These are phyloP conservation scores for Solea solea DNA, from an alignment of 2,113 vertebrate genomes.

Conservation along the genomic window DNA sequence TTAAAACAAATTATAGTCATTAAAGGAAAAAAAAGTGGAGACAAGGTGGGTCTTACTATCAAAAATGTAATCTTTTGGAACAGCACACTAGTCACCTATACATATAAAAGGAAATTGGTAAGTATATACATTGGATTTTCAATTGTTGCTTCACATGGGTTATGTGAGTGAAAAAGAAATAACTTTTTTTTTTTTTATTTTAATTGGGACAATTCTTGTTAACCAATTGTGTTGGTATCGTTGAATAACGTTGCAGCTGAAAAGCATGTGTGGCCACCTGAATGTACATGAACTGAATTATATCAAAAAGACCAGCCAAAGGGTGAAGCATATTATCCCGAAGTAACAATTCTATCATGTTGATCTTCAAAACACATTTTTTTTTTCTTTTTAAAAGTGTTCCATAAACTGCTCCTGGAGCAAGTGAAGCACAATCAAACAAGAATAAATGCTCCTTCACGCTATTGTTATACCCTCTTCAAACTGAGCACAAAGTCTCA, in stretches of 20 bases:
- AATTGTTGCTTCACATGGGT: slow-evolving; percentile 58
- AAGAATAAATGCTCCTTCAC: slow-evolving; percentile 56
- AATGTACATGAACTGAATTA: slow-evolving; percentile 53
- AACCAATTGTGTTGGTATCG: slow-evolving; percentile 53
- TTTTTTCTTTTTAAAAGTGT: slow-evolving; percentile 68
- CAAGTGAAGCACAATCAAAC: slow-evolving; percentile 60
- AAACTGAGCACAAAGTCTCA: slow-evolving; percentile 43
- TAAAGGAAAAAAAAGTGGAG: slow-evolving; percentile 42
- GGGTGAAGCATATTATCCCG: slow-evolving; percentile 32
- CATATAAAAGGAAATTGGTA: slow-evolving; percentile 77
- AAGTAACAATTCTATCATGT: slow-evolving; percentile 55
- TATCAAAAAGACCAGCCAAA: slow-evolving; percentile 54
- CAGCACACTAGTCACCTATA: slow-evolving; percentile 83
- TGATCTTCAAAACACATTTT: slow-evolving; percentile 59
- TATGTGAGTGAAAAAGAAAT: slow-evolving; percentile 56
- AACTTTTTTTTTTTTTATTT: slow-evolving; percentile 6
- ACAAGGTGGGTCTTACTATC: slow-evolving; percentile 70
- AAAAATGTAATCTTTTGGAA: slow-evolving; percentile 77
- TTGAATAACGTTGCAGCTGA: slow-evolving; percentile 65
- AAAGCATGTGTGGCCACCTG: slow-evolving; percentile 57
- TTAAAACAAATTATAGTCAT: slow-evolving; percentile 54
- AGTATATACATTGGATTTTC: slow-evolving; percentile 80
- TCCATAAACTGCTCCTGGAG: slow-evolving; percentile 60
- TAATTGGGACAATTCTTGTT: slow-evolving; percentile 54
- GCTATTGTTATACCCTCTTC: slow-evolving; percentile 52